phyloP scores from a whole-genome alignment of 2,797 vertebrate species.

The Acanthurus leucopareius region DNA sequence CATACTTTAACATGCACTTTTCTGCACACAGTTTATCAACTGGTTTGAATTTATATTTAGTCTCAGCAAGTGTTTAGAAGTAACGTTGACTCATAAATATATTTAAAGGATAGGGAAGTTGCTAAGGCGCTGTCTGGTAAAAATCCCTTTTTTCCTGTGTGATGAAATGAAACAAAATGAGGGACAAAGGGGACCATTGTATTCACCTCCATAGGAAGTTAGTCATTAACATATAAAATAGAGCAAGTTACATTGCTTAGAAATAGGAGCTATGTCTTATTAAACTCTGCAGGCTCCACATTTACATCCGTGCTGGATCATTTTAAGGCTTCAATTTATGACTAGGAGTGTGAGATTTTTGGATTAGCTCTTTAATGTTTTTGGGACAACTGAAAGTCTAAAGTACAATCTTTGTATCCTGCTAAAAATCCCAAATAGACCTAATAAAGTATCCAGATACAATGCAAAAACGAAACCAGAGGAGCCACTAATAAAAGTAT shows the following conservation, averaged over 20 bases:
- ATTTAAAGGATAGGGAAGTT: conserved; percentile 16
- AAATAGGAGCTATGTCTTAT: neutral
- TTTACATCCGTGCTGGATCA: neutral
- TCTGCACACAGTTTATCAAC: neutral
- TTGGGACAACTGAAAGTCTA: neutral
- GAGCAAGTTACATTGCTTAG: neutral
- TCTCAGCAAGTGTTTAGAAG: conserved; percentile 14
- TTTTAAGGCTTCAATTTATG: neutral
- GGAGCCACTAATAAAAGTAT: neutral
- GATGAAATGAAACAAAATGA: neutral
- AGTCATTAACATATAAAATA: neutral
- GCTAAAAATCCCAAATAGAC: neutral
- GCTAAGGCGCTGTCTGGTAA: neutral
- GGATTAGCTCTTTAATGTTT: neutral
- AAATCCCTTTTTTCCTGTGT: neutral
- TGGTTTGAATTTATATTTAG: neutral
- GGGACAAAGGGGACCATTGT: conserved; percentile 20
- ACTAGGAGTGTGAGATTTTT: neutral
- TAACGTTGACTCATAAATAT: neutral
- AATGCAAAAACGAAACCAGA: neutral
- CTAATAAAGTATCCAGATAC: neutral
- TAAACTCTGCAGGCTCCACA: neutral
- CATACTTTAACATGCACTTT: neutral
- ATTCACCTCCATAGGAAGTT: neutral
- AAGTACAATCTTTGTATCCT: neutral